Evolutionary conservation across 2,888 invertebrate genomes (phyloP).

Genomic region (Harpalus rubripes): DNA sequence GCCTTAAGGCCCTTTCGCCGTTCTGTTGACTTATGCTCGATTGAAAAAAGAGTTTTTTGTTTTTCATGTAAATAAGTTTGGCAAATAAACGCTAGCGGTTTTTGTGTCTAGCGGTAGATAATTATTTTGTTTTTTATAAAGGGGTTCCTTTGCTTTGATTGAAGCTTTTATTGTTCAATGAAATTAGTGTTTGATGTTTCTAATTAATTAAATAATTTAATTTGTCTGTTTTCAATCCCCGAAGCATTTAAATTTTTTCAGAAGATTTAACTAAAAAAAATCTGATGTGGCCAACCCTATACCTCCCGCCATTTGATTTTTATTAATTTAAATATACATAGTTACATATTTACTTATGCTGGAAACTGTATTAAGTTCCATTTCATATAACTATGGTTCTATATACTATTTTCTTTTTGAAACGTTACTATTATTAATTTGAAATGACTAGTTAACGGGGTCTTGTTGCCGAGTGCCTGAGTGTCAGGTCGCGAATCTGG

Average conservation of each 20-base stretch:
- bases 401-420: too few species aligned
- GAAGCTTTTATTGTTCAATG: constrained; percentile 37
- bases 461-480: too few species aligned
- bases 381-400: too few species aligned
- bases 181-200: constrained; percentile 45
- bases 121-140: constrained; percentile 42
- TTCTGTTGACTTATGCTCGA: constrained; percentile 35
- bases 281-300: too few species aligned
- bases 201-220: constrained; percentile 37
- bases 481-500: too few species aligned
- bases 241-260: constrained; percentile 12
- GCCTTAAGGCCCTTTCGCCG: constrained; percentile 36
- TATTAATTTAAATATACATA: too few species aligned
- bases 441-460: too few species aligned
- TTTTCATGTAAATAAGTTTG: constrained; percentile 36
- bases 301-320: too few species aligned
- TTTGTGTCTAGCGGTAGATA: constrained; percentile 21
- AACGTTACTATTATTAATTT: too few species aligned
- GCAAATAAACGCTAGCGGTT: neutral
- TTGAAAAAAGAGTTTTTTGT: constrained; percentile 46
- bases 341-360: too few species aligned
- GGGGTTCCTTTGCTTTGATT: constrained; percentile 31
- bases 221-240: constrained; percentile 33
- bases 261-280: constrained; percentile 4
- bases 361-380: too few species aligned